These are phyloP conservation scores for Diploptera punctata DNA, from an alignment of 2,888 invertebrate species.

Conservation along the genomic window DNA sequence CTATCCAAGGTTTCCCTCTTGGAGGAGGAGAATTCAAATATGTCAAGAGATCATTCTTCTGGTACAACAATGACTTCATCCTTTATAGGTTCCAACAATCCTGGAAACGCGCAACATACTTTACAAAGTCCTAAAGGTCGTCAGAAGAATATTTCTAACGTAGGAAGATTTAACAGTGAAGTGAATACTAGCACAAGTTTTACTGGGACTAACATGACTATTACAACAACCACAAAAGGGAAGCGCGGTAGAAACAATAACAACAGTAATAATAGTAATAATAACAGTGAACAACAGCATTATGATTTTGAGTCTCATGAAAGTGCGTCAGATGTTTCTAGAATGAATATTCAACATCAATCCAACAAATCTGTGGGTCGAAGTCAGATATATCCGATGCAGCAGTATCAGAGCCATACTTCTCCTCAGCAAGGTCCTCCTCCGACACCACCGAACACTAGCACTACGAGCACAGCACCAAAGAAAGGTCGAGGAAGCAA, in stretches of 20 bases:
- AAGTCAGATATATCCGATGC: slow-evolving; percentile 5
- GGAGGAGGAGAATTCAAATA: neutral
- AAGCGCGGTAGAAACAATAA: neutral
- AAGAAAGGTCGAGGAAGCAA: slow-evolving; percentile 19
- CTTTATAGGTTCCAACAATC: neutral
- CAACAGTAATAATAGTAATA: slow-evolving; percentile 3
- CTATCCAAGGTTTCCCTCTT: neutral
- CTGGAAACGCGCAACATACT: neutral
- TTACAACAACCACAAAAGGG: neutral
- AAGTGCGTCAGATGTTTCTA: neutral
- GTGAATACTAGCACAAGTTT: slow-evolving; percentile 1
- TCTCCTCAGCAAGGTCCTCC: neutral
- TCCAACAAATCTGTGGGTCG: neutral
- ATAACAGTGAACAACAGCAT: slow-evolving; percentile 10
- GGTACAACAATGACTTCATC: neutral
- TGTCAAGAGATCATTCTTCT: neutral
- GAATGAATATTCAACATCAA: slow-evolving; percentile 1
- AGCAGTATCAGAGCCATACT: neutral
- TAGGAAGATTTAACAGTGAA: slow-evolving; percentile 5
- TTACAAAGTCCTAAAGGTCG: neutral
- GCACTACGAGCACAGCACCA: neutral
- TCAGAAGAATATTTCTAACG: neutral
- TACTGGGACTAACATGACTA: neutral
- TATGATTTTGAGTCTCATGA: slow-evolving; percentile 9
- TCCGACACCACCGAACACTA: neutral